Conservation (phyloP, 2,113 vertebrate species). For the Falcunculus frontatus region DNA sequence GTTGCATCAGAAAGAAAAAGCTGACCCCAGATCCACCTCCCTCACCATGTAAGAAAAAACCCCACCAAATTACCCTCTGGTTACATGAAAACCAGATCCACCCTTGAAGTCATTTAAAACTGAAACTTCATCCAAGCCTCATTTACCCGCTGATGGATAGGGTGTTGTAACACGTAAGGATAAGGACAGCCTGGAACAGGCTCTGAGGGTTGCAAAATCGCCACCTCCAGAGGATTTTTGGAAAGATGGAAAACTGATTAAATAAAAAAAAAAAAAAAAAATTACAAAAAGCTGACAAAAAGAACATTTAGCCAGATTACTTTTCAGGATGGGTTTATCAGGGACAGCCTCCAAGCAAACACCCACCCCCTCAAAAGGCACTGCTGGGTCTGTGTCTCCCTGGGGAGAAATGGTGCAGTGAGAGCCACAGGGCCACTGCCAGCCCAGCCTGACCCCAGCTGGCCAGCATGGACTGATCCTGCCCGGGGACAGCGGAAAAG, state of each 20-base stretch:
- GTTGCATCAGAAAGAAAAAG: slow-evolving; percentile 13
- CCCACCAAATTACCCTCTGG: neutral
- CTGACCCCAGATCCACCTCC: neutral
- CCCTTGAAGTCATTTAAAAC: neutral
- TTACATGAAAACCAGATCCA: slow-evolving; percentile 25
- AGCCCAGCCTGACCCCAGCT: neutral
- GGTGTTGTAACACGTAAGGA: neutral
- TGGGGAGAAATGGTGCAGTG: neutral
- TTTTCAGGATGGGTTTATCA: neutral
- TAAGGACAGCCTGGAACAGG: neutral
- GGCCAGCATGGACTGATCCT: neutral
- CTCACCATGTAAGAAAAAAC: neutral
- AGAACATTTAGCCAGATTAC: neutral
- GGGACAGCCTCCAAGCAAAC: neutral
- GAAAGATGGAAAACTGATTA: neutral
- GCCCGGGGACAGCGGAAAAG: neutral
- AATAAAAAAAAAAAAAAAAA: neutral
- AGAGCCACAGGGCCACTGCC: neutral
- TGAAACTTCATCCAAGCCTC: neutral
- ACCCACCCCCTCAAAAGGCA: neutral
- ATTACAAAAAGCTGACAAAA: neutral
- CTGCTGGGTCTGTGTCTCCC: rapidly evolving
- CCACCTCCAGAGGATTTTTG: neutral
- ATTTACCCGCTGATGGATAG: neutral
- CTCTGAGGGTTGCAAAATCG: neutral